Evolutionary conservation across 1,140 invertebrate genomes (phyloP).

Genomic region (Megalonaias nervosa): DNA sequence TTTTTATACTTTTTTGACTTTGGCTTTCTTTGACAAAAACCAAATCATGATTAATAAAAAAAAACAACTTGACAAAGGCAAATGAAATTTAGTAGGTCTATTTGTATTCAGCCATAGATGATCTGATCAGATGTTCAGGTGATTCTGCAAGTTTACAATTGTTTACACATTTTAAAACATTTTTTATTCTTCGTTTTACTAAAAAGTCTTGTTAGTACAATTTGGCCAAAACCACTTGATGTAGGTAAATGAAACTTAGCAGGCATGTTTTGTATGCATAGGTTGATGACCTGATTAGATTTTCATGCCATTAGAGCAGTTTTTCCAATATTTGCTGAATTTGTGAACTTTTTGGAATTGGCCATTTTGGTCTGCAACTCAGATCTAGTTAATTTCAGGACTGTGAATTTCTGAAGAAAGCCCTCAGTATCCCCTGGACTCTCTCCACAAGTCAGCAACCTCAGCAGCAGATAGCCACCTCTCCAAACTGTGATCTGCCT

Average conservation of each 20-base stretch:
- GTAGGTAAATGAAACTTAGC: too few relatives aligned
- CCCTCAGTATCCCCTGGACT: slow-evolving; percentile 74
- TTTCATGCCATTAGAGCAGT: too few relatives aligned
- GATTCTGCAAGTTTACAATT: too few relatives aligned
- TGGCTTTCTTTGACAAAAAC: too few relatives aligned
- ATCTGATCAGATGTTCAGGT: too few relatives aligned
- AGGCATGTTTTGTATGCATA: too few relatives aligned
- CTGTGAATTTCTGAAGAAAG: slow-evolving; percentile 72
- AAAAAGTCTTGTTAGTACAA: not conserved
- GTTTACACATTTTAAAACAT: not conserved
- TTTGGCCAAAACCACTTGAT: not conserved
- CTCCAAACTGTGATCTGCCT: slow-evolving; percentile 71
- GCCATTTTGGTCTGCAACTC: not conserved
- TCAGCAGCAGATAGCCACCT: slow-evolving; percentile 73
- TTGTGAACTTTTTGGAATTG: not conserved
- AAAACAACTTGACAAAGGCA: too few relatives aligned
- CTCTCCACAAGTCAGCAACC: slow-evolving; percentile 75
- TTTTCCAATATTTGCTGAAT: not conserved
- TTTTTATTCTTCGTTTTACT: not conserved
- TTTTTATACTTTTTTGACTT: too few relatives aligned
- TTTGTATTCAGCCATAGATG: too few relatives aligned
- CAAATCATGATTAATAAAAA: too few relatives aligned
- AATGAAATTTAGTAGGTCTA: too few relatives aligned
- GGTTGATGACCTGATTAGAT: too few relatives aligned
- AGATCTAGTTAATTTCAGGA: slow-evolving; percentile 57